Evolutionary conservation across 2,797 vertebrate genomes (phyloP).

Genomic region (Enteromius argenteus): DNA sequence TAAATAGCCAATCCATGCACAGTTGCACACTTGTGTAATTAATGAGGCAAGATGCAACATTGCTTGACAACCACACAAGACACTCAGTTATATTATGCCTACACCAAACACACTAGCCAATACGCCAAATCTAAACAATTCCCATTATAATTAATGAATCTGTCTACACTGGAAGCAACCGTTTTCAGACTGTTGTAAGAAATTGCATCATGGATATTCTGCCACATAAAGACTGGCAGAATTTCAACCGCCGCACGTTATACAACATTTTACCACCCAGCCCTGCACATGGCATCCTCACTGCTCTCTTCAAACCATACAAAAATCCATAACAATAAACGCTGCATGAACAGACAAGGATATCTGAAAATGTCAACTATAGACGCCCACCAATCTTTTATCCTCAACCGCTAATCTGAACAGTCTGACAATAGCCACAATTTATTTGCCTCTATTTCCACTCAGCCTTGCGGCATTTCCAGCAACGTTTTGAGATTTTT

Average conservation of each 20-base stretch:
- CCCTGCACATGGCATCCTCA: conserved; percentile 21
- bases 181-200: conserved; percentile 9
- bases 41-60: not conserved
- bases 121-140: too few species aligned
- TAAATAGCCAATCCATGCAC: not conserved
- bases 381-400: conserved; percentile 43
- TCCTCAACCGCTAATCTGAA: conserved; percentile 47
- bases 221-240: not conserved
- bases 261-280: conserved; percentile 28
- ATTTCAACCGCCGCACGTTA: not conserved
- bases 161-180: not conserved
- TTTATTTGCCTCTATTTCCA: conserved; percentile 54
- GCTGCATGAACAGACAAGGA: conserved; percentile 50
- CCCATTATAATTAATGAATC: not conserved
- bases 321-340: conserved; percentile 60
- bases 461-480: conserved; percentile 35
- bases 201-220: not conserved
- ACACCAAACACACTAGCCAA: not conserved
- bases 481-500: conserved; percentile 52
- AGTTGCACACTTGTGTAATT: not conserved
- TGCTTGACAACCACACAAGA: not conserved
- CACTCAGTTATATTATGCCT: not conserved
- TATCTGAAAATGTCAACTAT: conserved; percentile 55
- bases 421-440: conserved; percentile 52
- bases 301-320: conserved; percentile 35